Evolutionary conservation across 1,140 invertebrate genomes (phyloP), one percentile per base, ranked within the genome.

Genomic region (Tetragnatha versicolor): DNA sequence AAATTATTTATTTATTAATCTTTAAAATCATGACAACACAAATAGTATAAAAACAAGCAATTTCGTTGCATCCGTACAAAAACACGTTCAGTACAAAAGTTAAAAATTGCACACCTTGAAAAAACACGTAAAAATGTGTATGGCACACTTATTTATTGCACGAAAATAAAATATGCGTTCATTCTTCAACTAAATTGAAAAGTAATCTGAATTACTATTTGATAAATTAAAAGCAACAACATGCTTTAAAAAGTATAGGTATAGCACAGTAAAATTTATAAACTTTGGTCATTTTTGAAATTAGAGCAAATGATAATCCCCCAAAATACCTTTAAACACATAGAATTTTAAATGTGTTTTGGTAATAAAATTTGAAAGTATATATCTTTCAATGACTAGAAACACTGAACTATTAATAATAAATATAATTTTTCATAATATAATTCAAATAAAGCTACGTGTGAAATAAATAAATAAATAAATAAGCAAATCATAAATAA

Each of bases 21-120:
- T 37, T 22, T 70, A 70, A 69, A 70, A 70, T 39, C 33, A 39
- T 22, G 55, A 53, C 47, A 37, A 55, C 66, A 70, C 35, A 47
- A 58, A 31, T 63, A 22, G 68, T 70, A 70, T 37, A 70, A 70
- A 70, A 70, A 70, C 68, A 70, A 70, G 68, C 68, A 70, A 70
- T 33, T 29, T 35, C 22, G 33, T 14, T 70, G 47, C 37, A 47
- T 66, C 39, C 25, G 47, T n/a, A 66, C 33, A 39, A 66, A 45
- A 65, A 70, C n/a, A 35, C 33, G 5, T 58, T 35, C 7, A 70
- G 51, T 70, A 55, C 27, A 69, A 55, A 70, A 55, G 27, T 42
- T 42, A 70, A 70, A 66, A 70, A 70, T 42, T 53, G 51, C 68
- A 70, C 68, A 70, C 49, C 27, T 55, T 70, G 7, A 55, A 70